Evolutionary conservation across 2,797 vertebrate genomes (phyloP).

Genomic region (Pygocentrus nattereri): DNA sequence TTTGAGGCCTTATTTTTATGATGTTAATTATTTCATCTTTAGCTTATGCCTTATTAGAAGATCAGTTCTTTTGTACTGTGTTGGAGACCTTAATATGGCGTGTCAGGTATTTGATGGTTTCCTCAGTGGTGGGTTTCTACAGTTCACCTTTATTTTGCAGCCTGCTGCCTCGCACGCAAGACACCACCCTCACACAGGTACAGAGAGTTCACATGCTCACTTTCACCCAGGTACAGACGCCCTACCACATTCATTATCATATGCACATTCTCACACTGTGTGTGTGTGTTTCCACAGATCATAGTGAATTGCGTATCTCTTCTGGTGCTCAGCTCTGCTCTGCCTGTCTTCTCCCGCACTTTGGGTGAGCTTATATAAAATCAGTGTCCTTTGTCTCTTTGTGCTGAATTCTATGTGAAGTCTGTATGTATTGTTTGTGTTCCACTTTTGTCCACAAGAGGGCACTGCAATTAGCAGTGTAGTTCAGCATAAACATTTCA

Average conservation of each 20-base stretch:
- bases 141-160: slow-evolving; percentile 90
- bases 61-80: background rate
- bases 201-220: background rate
- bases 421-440: slow-evolving; percentile 51
- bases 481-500: background rate
- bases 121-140: slow-evolving; percentile 96
- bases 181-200: slow-evolving; percentile 96
- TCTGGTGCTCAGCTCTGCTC: slow-evolving; percentile 94
- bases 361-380: slow-evolving; percentile 83
- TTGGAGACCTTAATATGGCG: slow-evolving; percentile 58
- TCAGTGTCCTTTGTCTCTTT: background rate
- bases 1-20: no score
- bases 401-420: background rate
- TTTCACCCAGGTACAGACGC: background rate
- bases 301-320: slow-evolving; percentile 96
- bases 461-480: slow-evolving; percentile 47
- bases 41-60: background rate
- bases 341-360: slow-evolving; percentile 95
- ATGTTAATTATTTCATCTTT: background rate
- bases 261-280: slow-evolving; percentile 14
- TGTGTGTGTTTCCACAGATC: slow-evolving; percentile 79
- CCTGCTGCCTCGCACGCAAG: slow-evolving; percentile 86
- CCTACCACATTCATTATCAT: background rate
- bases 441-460: slow-evolving; percentile 66
- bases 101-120: slow-evolving; percentile 93